A percentile compares a stretch with the other conserved stretches of the same genome.
Evolutionary conservation across 2,888 invertebrate genomes (phyloP).

Genomic region (Drosophila subquinaria): DNA sequence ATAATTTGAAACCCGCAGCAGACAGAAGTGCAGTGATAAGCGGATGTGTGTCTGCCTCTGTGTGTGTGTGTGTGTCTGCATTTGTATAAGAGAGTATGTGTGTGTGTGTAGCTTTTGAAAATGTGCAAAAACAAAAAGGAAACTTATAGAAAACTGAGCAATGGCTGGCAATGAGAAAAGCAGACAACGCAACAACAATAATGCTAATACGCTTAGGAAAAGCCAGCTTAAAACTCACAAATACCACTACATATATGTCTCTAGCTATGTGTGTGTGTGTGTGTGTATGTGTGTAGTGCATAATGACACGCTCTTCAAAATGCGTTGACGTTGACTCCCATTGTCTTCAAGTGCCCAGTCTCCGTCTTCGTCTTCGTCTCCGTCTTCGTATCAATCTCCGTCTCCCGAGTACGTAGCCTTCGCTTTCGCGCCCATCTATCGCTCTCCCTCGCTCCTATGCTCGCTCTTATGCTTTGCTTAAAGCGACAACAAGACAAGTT

Average conservation of each 20-base stretch:
- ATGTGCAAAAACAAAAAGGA: constrained; percentile 14
- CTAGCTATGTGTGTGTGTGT: constrained; percentile 15
- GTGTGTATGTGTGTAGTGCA: constrained; percentile 43
- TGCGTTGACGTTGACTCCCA: constrained; percentile 67
- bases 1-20: constrained; percentile 42
- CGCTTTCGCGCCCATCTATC: constrained; percentile 30
- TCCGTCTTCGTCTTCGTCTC: not conserved
- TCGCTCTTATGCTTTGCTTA: constrained; percentile 15
- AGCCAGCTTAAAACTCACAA: constrained; percentile 62
- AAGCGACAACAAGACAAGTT: constrained; percentile 56
- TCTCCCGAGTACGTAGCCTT: constrained; percentile 15
- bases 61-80: constrained; percentile 15
- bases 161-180: constrained; percentile 55
- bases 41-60: constrained; percentile 36
- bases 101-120: constrained; percentile 8
- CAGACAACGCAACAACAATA: constrained; percentile 40
- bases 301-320: constrained; percentile 65
- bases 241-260: constrained; percentile 11
- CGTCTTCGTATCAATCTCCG: not conserved
- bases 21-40: constrained; percentile 48
- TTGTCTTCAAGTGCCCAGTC: constrained; percentile 61
- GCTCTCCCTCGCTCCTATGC: constrained; percentile 15
- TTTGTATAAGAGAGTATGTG: not conserved
- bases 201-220: constrained; percentile 63
- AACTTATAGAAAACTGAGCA: constrained; percentile 44